These are phyloP conservation scores for Scaptomyza graminum DNA, from an alignment of 1,140 invertebrate species.

Conservation along the genomic window DNA sequence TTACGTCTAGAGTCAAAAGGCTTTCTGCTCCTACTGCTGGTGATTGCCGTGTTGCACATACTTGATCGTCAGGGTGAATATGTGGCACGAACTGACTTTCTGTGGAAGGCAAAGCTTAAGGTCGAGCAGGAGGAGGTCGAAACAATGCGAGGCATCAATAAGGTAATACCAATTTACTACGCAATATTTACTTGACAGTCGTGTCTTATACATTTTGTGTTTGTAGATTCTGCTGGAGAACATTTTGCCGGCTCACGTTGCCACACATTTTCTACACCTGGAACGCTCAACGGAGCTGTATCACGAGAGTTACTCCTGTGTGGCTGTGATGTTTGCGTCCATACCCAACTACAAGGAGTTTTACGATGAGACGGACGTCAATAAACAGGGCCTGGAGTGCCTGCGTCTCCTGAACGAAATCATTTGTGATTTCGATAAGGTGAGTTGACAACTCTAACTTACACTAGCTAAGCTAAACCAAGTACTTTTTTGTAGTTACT, in stretches of 20 bases:
- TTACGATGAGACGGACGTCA: slow-evolving; percentile 98
- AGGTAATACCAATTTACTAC: slow-evolving; percentile 84
- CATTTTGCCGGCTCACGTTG: slow-evolving; percentile 97
- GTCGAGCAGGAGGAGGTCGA: slow-evolving; percentile 97
- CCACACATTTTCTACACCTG: slow-evolving; percentile 93
- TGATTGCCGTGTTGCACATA: slow-evolving; percentile 89
- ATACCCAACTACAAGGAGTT: slow-evolving; percentile 99
- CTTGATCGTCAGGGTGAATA: slow-evolving; percentile 94
- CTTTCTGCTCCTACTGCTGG: slow-evolving; percentile 86
- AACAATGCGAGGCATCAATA: slow-evolving; percentile 97
- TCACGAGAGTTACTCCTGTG: slow-evolving; percentile 96
- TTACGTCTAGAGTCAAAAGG: slow-evolving; percentile 88
- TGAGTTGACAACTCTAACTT: slow-evolving; percentile 78
- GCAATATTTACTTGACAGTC: not conserved
- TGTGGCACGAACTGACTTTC: slow-evolving; percentile 93
- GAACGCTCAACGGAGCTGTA: slow-evolving; percentile 91
- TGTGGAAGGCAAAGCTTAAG: slow-evolving; percentile 96
- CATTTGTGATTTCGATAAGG: slow-evolving; percentile 99
- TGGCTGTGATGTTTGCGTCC: slow-evolving; percentile 98
- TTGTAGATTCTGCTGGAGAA: slow-evolving; percentile 94
- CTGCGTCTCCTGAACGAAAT: slow-evolving; percentile 98
- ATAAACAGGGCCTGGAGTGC: slow-evolving; percentile 98
- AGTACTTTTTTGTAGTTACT: slow-evolving; percentile 86
- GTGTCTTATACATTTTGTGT: not conserved
- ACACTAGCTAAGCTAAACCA: no score